Evolutionary conservation across 1,140 invertebrate species (phyloP).

Genomic region (Venustaconcha ellipsiformis): DNA sequence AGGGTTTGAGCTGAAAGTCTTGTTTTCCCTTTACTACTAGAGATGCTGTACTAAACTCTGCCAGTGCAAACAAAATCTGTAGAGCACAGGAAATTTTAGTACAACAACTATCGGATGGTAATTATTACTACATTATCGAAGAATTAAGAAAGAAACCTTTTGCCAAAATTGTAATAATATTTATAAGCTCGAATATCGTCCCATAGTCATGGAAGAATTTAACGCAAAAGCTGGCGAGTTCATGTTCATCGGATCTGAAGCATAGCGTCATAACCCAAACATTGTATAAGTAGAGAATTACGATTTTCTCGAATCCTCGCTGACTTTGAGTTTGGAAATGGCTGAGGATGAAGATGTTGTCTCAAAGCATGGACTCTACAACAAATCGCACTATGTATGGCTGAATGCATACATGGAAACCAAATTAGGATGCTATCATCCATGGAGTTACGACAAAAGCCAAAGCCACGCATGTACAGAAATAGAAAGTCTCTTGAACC

Average conservation of each 20-base stretch:
- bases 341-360: slow-evolving; percentile 15
- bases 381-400: slow-evolving; percentile 16
- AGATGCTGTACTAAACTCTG: slow-evolving; percentile 16
- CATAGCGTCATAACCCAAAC: slow-evolving; percentile 24
- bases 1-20: too few species aligned
- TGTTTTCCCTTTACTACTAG: too few species aligned
- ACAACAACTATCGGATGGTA: background rate
- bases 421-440: slow-evolving; percentile 25
- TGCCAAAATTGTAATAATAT: slow-evolving; percentile 25
- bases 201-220: slow-evolving; percentile 3
- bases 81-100: slow-evolving; percentile 35
- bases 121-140: slow-evolving; percentile 10
- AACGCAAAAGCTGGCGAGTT: slow-evolving; percentile 25
- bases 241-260: slow-evolving; percentile 38
- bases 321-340: slow-evolving; percentile 33
- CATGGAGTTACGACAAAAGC: slow-evolving; percentile 33
- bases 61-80: slow-evolving; percentile 30
- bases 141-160: slow-evolving; percentile 3
- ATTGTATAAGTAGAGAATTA: slow-evolving; percentile 15
- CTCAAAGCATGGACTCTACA: background rate
- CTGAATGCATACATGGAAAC: slow-evolving; percentile 23
- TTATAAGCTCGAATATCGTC: slow-evolving; percentile 10
- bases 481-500: too few species aligned
- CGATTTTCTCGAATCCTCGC: slow-evolving; percentile 6
- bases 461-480: too few species aligned